phyloP scores from a whole-genome alignment of 1,140 invertebrate species.

The Plutomurus gul region DNA sequence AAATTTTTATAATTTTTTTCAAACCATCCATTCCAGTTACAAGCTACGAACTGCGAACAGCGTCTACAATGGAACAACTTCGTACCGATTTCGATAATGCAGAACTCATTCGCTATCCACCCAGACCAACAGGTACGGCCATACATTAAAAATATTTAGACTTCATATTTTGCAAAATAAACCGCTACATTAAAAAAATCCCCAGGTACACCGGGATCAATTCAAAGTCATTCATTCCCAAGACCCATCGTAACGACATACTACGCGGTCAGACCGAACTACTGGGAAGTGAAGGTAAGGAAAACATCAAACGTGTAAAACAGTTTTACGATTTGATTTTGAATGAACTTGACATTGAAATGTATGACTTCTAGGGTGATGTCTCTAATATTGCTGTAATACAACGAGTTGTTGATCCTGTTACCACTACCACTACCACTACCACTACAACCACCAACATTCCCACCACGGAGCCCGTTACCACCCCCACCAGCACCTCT shows the following conservation, averaged over 20 bases:
- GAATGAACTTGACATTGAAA: too few species aligned
- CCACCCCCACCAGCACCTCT: neutral
- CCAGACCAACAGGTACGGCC: too few species aligned
- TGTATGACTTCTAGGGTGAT: neutral
- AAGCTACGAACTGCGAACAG: neutral
- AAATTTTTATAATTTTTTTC: neutral
- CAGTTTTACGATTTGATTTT: too few species aligned
- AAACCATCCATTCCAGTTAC: neutral
- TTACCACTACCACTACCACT: neutral
- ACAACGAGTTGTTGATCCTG: neutral
- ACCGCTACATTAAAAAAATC: too few species aligned
- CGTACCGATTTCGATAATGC: neutral
- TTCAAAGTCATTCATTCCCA: too few species aligned
- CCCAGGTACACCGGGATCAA: too few species aligned
- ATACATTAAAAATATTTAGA: neutral
- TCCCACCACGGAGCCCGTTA: neutral
- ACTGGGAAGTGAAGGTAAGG: too few species aligned
- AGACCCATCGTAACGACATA: too few species aligned
- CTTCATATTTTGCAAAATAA: neutral
- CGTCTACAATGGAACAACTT: neutral
- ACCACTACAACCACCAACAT: neutral
- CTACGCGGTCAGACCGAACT: too few species aligned
- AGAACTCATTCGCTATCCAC: neutral
- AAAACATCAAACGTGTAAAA: too few species aligned
- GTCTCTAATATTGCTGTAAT: too few species aligned